Percentiles rank a stretch among this genome's conserved stretches.
phyloP scores from a whole-genome alignment of 2,888 invertebrate genomes.

The Dascillus cervinus region DNA sequence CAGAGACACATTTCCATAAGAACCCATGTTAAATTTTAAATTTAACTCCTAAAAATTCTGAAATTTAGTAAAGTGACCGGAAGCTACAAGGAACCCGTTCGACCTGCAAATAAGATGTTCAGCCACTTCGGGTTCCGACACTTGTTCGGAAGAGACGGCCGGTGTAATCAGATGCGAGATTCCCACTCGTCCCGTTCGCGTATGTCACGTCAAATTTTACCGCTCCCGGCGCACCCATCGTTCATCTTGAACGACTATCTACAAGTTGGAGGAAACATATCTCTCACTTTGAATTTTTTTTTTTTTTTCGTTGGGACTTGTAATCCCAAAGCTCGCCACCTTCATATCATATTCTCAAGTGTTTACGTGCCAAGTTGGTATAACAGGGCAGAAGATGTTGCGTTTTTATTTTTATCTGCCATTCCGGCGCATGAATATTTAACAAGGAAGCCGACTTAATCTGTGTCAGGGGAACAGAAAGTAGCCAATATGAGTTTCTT shows the following conservation, averaged over 20 bases:
- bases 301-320: conserved; percentile 9
- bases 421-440: conserved; percentile 53
- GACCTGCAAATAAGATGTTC: conserved; percentile 39
- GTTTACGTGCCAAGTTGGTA: conserved; percentile 39
- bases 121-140: too few relatives aligned
- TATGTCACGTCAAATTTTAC: not conserved
- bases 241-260: conserved; percentile 14
- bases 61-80: conserved; percentile 40
- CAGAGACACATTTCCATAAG: too few relatives aligned
- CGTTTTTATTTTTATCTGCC: conserved; percentile 50
- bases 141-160: too few relatives aligned
- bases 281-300: too few relatives aligned
- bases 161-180: too few relatives aligned
- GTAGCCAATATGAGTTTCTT: conserved; percentile 43
- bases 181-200: too few relatives aligned
- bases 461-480: conserved; percentile 48
- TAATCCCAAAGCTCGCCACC: conserved; percentile 26
- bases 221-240: conserved; percentile 12
- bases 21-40: too few relatives aligned
- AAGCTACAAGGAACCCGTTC: conserved; percentile 33
- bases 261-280: conserved; percentile 16
- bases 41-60: too few relatives aligned
- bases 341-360: conserved; percentile 40
- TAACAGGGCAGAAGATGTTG: conserved; percentile 35
- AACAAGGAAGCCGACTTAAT: conserved; percentile 50